Evolutionary conservation across 2,797 vertebrate species (phyloP).

Genomic region (Pteronotus mesoamericanus): DNA sequence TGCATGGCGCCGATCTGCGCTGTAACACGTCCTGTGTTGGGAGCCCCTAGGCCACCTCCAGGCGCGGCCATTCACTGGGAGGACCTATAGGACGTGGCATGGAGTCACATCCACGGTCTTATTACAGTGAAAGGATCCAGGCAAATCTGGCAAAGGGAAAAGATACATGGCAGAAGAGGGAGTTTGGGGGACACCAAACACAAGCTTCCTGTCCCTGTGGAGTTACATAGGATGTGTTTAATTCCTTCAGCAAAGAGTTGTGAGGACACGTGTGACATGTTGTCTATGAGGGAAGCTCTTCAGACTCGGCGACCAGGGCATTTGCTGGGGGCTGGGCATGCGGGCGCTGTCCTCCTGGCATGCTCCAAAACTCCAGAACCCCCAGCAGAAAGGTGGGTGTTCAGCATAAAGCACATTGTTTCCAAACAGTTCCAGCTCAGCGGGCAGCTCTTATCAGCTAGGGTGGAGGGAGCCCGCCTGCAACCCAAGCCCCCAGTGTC

Average conservation of each 20-base stretch:
- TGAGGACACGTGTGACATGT: rapidly evolving
- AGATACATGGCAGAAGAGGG: rapidly evolving
- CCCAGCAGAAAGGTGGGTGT: not conserved
- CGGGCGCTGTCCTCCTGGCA: not conserved
- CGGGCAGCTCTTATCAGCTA: not conserved
- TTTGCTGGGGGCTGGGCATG: not conserved
- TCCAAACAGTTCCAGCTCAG: not conserved
- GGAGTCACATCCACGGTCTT: rapidly evolving
- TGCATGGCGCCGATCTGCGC: too few relatives aligned
- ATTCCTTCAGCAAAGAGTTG: not conserved
- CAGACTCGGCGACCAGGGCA: not conserved
- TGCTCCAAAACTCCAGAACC: not conserved
- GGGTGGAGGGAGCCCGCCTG: not conserved
- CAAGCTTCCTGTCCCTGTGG: not conserved
- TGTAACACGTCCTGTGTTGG: rapidly evolving
- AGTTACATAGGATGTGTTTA: rapidly evolving
- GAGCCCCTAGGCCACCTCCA: too few relatives aligned
- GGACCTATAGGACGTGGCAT: not conserved
- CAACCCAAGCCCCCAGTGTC: not conserved
- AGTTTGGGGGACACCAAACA: not conserved
- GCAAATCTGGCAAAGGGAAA: not conserved
- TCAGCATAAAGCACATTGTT: rapidly evolving
- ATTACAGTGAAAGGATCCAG: not conserved
- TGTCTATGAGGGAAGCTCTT: not conserved
- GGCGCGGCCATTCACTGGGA: not conserved